Evolutionary conservation across 2,888 invertebrate genomes (phyloP).

Genomic region (Ariolimax columbianus): DNA sequence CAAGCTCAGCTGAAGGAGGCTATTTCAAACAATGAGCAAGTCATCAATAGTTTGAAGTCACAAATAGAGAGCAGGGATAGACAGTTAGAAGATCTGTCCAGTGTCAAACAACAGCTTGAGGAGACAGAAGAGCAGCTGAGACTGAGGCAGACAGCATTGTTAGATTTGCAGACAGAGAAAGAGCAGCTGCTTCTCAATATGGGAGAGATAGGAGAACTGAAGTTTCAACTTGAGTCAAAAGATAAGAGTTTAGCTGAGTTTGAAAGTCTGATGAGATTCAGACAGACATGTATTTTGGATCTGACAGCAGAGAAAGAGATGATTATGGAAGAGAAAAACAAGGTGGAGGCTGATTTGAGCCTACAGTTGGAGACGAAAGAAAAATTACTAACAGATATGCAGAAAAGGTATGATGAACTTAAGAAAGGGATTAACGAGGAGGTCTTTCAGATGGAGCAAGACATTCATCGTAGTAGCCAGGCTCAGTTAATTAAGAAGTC

Average conservation of each 20-base stretch:
- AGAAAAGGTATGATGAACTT: constrained; percentile 52
- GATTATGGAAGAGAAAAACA: constrained; percentile 45
- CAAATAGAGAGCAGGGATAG: constrained; percentile 10
- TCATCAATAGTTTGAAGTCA: constrained; percentile 62
- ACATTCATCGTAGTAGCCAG: constrained; percentile 44
- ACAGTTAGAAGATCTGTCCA: constrained; percentile 26
- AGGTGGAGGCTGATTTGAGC: constrained; percentile 57
- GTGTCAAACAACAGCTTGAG: constrained; percentile 46
- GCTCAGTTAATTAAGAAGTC: constrained; percentile 25
- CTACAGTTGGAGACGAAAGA: constrained; percentile 54
- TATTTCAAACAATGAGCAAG: constrained; percentile 65
- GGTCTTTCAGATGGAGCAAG: constrained; percentile 45
- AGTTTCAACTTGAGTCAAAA: constrained; percentile 66
- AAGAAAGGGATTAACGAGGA: constrained; percentile 44
- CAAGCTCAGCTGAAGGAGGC: constrained; percentile 60
- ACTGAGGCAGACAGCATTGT: constrained; percentile 43
- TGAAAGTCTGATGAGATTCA: constrained; percentile 52
- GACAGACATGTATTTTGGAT: constrained; percentile 44
- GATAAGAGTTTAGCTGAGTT: constrained; percentile 75
- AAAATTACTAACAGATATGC: constrained; percentile 50
- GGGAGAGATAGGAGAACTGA: constrained; percentile 76
- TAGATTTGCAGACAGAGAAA: constrained; percentile 79
- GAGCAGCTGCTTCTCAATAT: constrained; percentile 75
- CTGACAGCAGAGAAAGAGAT: constrained; percentile 42
- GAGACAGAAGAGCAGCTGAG: constrained; percentile 40